Evolutionary conservation across 2,888 invertebrate species (phyloP), one percentile per base, ranked within the genome.

Genomic region (Pammene aurita): DNA sequence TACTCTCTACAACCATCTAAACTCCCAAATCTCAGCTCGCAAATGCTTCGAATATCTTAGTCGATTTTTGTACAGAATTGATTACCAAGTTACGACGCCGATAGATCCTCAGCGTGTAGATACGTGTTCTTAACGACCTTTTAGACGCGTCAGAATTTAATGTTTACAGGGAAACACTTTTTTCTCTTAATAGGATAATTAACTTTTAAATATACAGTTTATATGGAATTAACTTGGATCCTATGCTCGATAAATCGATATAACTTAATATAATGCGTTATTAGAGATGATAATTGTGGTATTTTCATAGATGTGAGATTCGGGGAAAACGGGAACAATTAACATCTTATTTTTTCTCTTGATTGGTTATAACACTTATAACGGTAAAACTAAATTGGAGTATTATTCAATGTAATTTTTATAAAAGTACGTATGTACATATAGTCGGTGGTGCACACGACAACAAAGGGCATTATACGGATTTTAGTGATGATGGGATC

Each of bases 111-210:
- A 78, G 75, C 84, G 84, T 87, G 85, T 82, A 82, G 86, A 84
- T 84, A 87, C 77, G 87, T 85, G 86, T 87, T 82, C 78, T 85
- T 86, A 88, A 89, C 87, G 85, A 80, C 78, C 80, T 46, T 74
- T 77, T 76, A 78, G 76, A 84, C 78, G 81, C 84, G 86, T 84
- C 83, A 79, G 85, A 84, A n/a, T n/a, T n/a, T n/a, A n/a, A 85
- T 81, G 78, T 72, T 78, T 76, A 84, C 85, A 82, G 81, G 75
- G 80, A 82, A 85, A 82, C 81, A 83, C 75, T 86, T 86, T 85
- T 86, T 84, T 80, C 76, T 84, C 81, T 84, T 80, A 86, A 87
- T 86, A 85, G 85, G 85, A 84, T 88, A 86, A 88, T 88, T 85
- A 87, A 85, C 60, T 69, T 65, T 60, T 65, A 55, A 65, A 65